Base-by-base conservation (phyloP, 2,888 invertebrate genomes). In the Drosophila borborema region DNA sequence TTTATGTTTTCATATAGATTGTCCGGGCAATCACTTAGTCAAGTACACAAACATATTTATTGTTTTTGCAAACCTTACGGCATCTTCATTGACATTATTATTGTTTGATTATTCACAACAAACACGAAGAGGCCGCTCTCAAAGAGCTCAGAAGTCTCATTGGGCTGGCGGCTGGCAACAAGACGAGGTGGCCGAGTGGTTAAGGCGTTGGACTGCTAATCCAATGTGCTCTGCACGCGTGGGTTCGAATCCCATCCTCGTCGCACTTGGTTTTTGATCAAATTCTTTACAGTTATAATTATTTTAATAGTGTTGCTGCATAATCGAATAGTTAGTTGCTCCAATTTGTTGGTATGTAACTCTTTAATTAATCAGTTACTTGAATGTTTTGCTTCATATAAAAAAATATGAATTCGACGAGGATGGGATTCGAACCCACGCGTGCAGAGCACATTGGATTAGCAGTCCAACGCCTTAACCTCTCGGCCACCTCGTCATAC, bases 171-270 rank as follows among this genome's bases (percentile, higher is more conserved):
- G 16, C 54, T 8, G 45, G 14, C 72, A 68, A n/a, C 48, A 68
- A 20, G 96, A 96, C 96, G 96, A 96, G 96, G 96, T 96, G 96
- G 96, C 96, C 96, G 96, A 96, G 96, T 95, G 96, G 96, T 96
- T 96, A 96, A 96, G 96, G 96, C 95, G 96, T 95, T 96, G 95
- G 96, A 96, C 96, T 96, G 96, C 96, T 96, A 96, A 96, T 96
- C 96, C 96, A 96, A 96, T 96, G 96, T 95, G 96, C 95, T 96
- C 95, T 96, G 96, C 96, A 96, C 96, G 96, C 96, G 96, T 96
- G 96, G 96, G 96, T 96, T 96, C 96, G 96, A 96, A 96, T 96
- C 96, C 96, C 96, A 96, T 96, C 96, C 95, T 95, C 95, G 95
- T 95, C 95, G 95, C 31, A 62, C 9, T 14, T 18, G 28, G 2